Base-by-base conservation (phyloP, 2,888 invertebrate genomes). In the Archaeoteleia sp. region DNA sequence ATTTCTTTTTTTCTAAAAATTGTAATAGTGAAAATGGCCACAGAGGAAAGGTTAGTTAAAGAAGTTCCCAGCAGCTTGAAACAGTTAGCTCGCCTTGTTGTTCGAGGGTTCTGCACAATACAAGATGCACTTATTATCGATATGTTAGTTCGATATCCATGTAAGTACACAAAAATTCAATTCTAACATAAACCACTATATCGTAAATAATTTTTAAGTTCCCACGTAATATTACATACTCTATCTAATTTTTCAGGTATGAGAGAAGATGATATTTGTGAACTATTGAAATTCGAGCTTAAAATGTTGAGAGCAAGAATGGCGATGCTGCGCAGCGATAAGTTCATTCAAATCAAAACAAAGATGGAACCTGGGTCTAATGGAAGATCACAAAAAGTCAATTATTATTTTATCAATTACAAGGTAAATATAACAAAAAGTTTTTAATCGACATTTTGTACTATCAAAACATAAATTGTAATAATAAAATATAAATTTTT, bases 381-480 rank as follows among this genome's bases (percentile, higher is more conserved):
- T 86, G 96, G 96, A 2, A 96, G 96, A 87, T 95, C 96, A 23
- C 96, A 95, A 79, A 95, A 96, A 88, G 96, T 97, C 12, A 97
- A 97, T 86, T 98, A 97, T 85, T 98, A 97, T 86, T 98, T 96
- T 82, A 97, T 98, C 75, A 97, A 97, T 86, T 98, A 97, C 86
- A 96, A 96, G 82, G 89, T 89, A 78, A 71, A n/a, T n/a, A n/a
- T n/a, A n/a, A n/a, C n/a, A n/a, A n/a, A n/a, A n/a, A n/a, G n/a
- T n/a, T n/a, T n/a, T n/a, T n/a, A n/a, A n/a, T n/a, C n/a, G n/a
- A n/a, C n/a, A n/a, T n/a, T n/a, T n/a, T n/a, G n/a, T n/a, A n/a
- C n/a, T n/a, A n/a, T n/a, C n/a, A n/a, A n/a, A n/a, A n/a, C n/a
- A n/a, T n/a, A n/a, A n/a, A n/a, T n/a, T n/a, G n/a, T n/a, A n/a